Percentiles rank a stretch among this genome's conserved stretches.
Conservation (phyloP, 2,888 invertebrate species). For the Drosophila recens region DNA sequence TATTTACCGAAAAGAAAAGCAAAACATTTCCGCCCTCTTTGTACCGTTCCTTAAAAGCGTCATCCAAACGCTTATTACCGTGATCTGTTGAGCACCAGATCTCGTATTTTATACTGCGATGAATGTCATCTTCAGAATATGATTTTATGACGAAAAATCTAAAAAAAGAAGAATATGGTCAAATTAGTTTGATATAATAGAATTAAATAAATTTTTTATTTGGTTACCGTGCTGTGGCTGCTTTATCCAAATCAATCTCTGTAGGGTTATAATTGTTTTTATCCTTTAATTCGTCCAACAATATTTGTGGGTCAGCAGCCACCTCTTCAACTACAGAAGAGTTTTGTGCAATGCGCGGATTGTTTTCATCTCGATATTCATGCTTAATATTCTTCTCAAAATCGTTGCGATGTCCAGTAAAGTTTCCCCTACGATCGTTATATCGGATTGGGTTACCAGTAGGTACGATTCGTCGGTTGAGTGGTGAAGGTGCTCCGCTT, state of each 20-base stretch:
- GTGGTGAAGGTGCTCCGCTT: constrained; percentile 28
- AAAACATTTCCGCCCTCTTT: constrained; percentile 93
- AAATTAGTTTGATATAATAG: neutral
- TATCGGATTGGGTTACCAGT: constrained; percentile 45
- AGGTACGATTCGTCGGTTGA: constrained; percentile 45
- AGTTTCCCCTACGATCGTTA: constrained; percentile 67
- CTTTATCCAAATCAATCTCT: constrained; percentile 91
- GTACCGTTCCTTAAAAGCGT: constrained; percentile 93
- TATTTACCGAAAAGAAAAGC: constrained; percentile 98
- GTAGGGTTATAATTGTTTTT: constrained; percentile 98
- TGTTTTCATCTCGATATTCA: constrained; percentile 74
- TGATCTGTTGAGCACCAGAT: constrained; percentile 99
- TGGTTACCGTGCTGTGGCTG: constrained; percentile 81
- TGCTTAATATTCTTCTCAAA: constrained; percentile 58
- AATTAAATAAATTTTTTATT: neutral
- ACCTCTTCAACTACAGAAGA: constrained; percentile 58
- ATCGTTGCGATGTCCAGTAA: constrained; percentile 62
- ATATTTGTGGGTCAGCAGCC: constrained; percentile 73
- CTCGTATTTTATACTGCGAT: constrained; percentile 98
- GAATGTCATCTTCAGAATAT: constrained; percentile 99
- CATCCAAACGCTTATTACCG: constrained; percentile 97
- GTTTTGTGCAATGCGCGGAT: constrained; percentile 50
- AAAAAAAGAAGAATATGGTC: neutral
- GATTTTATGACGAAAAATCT: constrained; percentile 99
- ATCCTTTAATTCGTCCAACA: constrained; percentile 90